phyloP scores from a whole-genome alignment of 2,888 invertebrate species.

The Temnothorax ravouxi region DNA sequence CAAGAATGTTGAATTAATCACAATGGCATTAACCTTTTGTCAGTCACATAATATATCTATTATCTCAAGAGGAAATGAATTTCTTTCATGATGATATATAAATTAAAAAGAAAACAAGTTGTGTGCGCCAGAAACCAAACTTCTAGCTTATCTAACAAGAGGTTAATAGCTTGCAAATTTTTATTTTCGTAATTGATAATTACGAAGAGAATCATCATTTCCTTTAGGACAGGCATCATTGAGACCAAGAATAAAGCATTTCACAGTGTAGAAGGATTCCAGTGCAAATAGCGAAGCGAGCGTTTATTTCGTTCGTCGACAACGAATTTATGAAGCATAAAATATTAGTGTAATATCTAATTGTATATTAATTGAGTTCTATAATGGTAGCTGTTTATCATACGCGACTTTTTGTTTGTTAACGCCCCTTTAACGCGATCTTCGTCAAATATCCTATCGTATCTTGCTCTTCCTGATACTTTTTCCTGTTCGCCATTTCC shows the following conservation, averaged over 20 bases:
- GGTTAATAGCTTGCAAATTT: conserved; percentile 24
- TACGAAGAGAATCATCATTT: conserved; percentile 1
- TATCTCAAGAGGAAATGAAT: neutral
- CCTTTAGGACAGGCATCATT: neutral
- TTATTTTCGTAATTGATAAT: conserved; percentile 17
- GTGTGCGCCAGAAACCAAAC: neutral
- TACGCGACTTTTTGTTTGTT: conserved; percentile 60
- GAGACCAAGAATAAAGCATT: conserved; percentile 27
- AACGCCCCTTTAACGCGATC: conserved; percentile 62
- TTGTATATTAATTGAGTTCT: conserved; percentile 71
- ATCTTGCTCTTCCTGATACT: conserved; percentile 53
- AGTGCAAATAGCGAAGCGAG: conserved; percentile 38
- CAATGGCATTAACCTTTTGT: conserved; percentile 20
- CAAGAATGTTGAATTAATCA: conserved; percentile 8
- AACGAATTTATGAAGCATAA: conserved; percentile 60
- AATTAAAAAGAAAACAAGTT: neutral
- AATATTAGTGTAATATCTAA: conserved; percentile 70
- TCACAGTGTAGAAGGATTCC: neutral
- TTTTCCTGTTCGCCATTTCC: conserved; percentile 45
- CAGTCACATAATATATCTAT: neutral
- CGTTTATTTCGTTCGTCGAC: conserved; percentile 46
- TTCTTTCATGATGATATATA: conserved; percentile 11
- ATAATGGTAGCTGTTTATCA: conserved; percentile 73
- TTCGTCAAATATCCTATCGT: conserved; percentile 41
- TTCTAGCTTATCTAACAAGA: conserved; percentile 1